Percentiles rank a stretch among this genome's conserved stretches.
These are phyloP conservation scores for Corythaixoides concolor DNA, from an alignment of 2,113 vertebrate genomes.

Conservation along the genomic window DNA sequence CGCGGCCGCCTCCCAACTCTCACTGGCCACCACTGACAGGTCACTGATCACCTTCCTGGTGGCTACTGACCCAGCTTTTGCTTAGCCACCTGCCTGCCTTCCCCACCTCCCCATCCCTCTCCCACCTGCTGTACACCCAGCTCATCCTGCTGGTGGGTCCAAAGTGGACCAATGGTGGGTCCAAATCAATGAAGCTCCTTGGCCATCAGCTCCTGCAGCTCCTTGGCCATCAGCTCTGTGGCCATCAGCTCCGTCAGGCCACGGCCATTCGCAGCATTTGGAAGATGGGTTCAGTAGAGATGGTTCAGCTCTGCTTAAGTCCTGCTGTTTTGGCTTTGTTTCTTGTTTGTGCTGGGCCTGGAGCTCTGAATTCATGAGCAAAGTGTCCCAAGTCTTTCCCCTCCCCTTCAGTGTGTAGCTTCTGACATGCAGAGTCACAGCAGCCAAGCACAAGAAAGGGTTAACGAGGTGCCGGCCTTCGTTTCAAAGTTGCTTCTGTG, in stretches of 20 bases:
- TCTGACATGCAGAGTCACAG: background rate
- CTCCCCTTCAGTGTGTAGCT: rapidly evolving
- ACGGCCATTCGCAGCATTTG: background rate
- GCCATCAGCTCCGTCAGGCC: background rate
- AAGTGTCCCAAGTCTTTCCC: background rate
- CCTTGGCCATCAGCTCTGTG: background rate
- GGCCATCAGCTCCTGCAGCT: background rate
- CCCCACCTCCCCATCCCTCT: background rate
- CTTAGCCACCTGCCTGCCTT: background rate
- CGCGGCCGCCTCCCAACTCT: background rate
- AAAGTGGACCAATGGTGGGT: background rate
- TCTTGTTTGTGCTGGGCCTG: background rate
- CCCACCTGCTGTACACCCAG: background rate
- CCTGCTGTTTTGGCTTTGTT: background rate
- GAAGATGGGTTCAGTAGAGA: background rate
- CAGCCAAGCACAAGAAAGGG: background rate
- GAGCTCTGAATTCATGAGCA: background rate
- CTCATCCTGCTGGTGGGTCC: background rate
- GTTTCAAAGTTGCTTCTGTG: background rate
- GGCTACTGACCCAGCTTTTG: background rate
- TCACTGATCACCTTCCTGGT: background rate
- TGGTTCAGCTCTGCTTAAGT: background rate
- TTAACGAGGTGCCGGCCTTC: background rate
- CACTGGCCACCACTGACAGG: background rate
- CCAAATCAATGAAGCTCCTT: rapidly evolving